Evolutionary conservation across 2,113 vertebrate genomes (phyloP).

Genomic region (Macheiramphus alcinus): DNA sequence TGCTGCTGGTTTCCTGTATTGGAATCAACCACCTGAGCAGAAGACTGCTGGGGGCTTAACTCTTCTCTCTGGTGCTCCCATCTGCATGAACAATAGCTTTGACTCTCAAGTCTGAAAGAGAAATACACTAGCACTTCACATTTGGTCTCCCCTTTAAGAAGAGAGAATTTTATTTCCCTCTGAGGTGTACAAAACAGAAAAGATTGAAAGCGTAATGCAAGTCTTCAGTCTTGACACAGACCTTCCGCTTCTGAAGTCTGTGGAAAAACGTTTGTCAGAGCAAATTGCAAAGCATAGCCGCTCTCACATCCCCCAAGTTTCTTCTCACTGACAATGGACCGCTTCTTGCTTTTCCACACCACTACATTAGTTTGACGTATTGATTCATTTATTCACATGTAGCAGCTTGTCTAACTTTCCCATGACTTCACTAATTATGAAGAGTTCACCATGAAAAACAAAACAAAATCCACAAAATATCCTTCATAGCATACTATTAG

Average conservation of each 20-base stretch:
- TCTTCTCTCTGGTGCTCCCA: not conserved
- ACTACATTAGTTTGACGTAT: not conserved
- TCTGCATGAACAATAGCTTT: not conserved
- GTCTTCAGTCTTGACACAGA: not conserved
- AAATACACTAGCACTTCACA: not conserved
- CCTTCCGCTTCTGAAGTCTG: not conserved
- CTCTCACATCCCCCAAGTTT: not conserved
- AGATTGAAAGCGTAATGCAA: not conserved
- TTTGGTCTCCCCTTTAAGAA: not conserved
- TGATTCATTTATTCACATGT: not conserved
- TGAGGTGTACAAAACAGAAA: not conserved
- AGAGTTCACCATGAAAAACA: not conserved
- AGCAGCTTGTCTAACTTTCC: not conserved
- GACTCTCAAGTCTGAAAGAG: not conserved
- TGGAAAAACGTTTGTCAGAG: not conserved
- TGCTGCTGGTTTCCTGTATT: not conserved
- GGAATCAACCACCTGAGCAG: not conserved
- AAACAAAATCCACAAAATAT: not conserved
- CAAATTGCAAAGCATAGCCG: not conserved
- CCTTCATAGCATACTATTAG: not conserved
- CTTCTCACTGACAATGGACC: not conserved
- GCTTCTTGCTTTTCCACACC: not conserved
- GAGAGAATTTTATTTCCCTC: not conserved
- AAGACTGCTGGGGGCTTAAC: not conserved
- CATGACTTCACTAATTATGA: not conserved